These are phyloP conservation scores for Indicator indicator DNA, from an alignment of 2,113 vertebrate species.

Conservation along the genomic window DNA sequence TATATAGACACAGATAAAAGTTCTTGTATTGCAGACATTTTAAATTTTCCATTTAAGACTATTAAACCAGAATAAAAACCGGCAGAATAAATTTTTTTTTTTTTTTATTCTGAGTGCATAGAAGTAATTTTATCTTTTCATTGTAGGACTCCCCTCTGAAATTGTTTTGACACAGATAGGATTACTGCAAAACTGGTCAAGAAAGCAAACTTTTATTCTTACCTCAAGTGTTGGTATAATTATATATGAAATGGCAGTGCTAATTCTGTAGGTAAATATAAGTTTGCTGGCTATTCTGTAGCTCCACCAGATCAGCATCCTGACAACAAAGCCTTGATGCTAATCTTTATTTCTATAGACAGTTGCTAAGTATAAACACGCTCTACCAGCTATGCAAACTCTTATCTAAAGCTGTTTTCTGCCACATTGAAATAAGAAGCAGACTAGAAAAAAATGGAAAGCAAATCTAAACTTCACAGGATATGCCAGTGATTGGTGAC, in stretches of 20 bases:
- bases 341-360: slow-evolving; percentile 31
- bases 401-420: slow-evolving; percentile 37
- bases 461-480: background rate
- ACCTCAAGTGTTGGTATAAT: background rate
- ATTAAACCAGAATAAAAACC: background rate
- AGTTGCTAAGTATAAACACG: background rate
- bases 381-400: background rate
- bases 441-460: background rate
- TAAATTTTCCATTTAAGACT: background rate
- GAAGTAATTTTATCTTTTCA: background rate
- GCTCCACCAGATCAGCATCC: background rate
- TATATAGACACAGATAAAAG: background rate
- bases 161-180: slow-evolving; percentile 26
- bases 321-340: background rate
- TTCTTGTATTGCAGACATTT: background rate
- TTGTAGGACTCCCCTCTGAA: background rate
- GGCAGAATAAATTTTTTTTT: background rate
- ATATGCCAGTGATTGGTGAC: background rate
- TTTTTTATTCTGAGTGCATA: background rate
- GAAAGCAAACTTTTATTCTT: slow-evolving; percentile 21
- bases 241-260: background rate
- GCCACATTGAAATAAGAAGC: background rate
- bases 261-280: slow-evolving; percentile 1
- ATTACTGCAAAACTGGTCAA: slow-evolving; percentile 14
- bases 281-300: background rate